A percentile compares a stretch with the other conserved stretches of the same genome.
These are phyloP conservation scores for Neoniphon sammara DNA, from an alignment of 2,797 vertebrate genomes.

Conservation along the genomic window DNA sequence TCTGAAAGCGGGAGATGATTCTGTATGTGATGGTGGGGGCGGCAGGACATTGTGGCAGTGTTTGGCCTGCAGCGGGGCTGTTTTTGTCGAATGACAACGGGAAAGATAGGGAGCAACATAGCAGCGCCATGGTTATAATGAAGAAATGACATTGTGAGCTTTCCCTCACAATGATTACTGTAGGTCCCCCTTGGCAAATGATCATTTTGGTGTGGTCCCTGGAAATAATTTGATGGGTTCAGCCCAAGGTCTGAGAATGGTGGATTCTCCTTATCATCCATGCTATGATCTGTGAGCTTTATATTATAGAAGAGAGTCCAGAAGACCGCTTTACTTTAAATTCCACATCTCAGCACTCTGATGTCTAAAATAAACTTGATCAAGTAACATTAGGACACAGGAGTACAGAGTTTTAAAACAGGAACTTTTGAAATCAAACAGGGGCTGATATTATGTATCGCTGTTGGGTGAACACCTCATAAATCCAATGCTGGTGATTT, in stretches of 20 bases:
- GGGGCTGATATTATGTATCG: too few species aligned
- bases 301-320: too few species aligned
- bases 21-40: not conserved
- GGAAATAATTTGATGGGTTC: constrained; percentile 3
- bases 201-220: not conserved
- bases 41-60: not conserved
- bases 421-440: too few species aligned
- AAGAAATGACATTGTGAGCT: not conserved
- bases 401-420: too few species aligned
- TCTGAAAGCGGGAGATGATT: constrained; percentile 6
- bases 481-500: too few species aligned
- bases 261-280: not conserved
- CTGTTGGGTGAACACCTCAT: too few species aligned
- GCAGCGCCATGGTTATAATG: not conserved
- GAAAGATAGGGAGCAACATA: not conserved
- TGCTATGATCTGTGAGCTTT: too few species aligned
- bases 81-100: not conserved
- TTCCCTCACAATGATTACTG: not conserved
- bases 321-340: not conserved
- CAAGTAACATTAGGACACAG: too few species aligned
- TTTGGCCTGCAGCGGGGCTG: not conserved
- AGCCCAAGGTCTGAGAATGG: not conserved
- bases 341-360: not conserved
- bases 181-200: not conserved
- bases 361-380: not conserved